phyloP scores from a whole-genome alignment of 2,888 invertebrate species.

The Oithona nana region DNA sequence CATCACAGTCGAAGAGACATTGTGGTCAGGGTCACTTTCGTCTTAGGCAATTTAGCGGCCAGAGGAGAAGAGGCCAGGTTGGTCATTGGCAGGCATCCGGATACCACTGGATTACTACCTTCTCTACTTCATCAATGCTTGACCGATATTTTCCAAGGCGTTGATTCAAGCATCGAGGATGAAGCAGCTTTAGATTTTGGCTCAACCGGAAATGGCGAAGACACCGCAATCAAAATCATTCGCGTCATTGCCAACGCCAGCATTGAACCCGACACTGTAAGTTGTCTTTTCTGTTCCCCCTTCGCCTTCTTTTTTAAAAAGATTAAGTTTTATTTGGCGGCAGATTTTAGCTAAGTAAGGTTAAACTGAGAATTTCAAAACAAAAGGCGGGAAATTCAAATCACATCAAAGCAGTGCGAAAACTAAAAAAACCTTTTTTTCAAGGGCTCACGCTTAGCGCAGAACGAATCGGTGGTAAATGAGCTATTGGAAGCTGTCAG shows the following conservation, averaged over 20 bases:
- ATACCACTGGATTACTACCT: not conserved
- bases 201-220: slow-evolving; percentile 23
- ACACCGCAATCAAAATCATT: slow-evolving; percentile 34
- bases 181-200: not conserved
- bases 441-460: slow-evolving; percentile 45
- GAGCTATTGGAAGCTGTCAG: not conserved
- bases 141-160: not conserved
- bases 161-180: not conserved
- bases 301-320: too few species aligned
- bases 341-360: too few species aligned
- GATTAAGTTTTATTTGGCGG: too few species aligned
- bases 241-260: slow-evolving; percentile 69
- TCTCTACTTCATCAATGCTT: not conserved
- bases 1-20: slow-evolving; percentile 49
- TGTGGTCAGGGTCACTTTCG: slow-evolving; percentile 55
- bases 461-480: slow-evolving; percentile 25
- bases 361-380: too few species aligned
- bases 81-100: slow-evolving; percentile 31
- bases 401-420: too few species aligned
- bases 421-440: too few species aligned
- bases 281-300: too few species aligned
- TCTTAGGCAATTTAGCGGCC: slow-evolving; percentile 65
- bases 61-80: slow-evolving; percentile 48
- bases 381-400: too few species aligned
- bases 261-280: slow-evolving; percentile 50